These are phyloP conservation scores for Polymixis flavicincta DNA, from an alignment of 2,888 invertebrate species.

Conservation along the genomic window DNA sequence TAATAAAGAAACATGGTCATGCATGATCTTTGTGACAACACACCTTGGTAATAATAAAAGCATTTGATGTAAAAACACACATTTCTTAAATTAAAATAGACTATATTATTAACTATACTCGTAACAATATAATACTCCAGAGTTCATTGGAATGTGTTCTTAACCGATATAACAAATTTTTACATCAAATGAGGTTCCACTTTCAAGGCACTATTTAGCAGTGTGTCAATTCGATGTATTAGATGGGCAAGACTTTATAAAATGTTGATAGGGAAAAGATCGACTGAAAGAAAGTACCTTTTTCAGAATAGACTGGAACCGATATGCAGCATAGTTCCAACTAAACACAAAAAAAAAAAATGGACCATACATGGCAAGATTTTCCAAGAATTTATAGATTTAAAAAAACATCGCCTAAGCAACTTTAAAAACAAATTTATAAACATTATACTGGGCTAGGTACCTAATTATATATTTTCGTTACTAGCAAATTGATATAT, in stretches of 20 bases:
- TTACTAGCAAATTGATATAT: too few species aligned
- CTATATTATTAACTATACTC: constrained; percentile 46
- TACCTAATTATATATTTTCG: background rate
- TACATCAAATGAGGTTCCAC: constrained; percentile 50
- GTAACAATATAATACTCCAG: constrained; percentile 54
- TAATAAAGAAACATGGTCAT: constrained; percentile 25
- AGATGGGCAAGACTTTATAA: too few species aligned
- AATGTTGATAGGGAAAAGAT: background rate
- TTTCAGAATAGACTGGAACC: background rate
- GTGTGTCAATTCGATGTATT: constrained; percentile 7
- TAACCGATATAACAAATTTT: constrained; percentile 25
- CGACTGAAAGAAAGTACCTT: background rate
- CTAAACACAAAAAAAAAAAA: too few species aligned
- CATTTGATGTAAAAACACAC: constrained; percentile 58
- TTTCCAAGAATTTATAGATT: too few species aligned
- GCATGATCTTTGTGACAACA: constrained; percentile 39
- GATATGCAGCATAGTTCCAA: background rate
- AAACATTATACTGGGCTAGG: background rate
- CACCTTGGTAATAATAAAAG: constrained; percentile 29
- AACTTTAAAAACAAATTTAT: too few species aligned
- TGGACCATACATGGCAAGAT: too few species aligned
- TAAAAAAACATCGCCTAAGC: too few species aligned
- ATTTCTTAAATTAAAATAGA: constrained; percentile 17
- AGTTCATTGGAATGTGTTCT: constrained; percentile 53
- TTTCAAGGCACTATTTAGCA: constrained; percentile 50